These are phyloP conservation scores for Tetrao urogallus DNA, from an alignment of 2,113 vertebrate genomes.

Conservation along the genomic window DNA sequence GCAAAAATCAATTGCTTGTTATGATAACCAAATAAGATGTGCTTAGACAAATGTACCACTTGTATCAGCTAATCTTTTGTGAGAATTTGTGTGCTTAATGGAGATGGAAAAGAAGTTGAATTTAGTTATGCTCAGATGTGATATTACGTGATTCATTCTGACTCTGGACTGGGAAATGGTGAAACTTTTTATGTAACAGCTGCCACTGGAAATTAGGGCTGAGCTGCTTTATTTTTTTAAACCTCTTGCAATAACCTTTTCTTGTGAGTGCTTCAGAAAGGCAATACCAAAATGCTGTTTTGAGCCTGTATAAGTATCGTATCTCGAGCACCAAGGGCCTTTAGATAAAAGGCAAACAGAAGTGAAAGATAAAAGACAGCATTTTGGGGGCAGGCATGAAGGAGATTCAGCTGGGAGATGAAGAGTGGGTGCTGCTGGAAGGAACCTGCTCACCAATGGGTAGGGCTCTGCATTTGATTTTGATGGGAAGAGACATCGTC, in stretches of 20 bases:
- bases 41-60: not conserved
- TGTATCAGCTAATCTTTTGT: not conserved
- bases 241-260: not conserved
- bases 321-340: not conserved
- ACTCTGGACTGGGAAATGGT: slow-evolving; percentile 15
- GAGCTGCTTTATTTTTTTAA: slow-evolving; percentile 37
- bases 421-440: not conserved
- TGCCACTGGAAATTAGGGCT: slow-evolving; percentile 47
- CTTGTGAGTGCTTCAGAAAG: not conserved
- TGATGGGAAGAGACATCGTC: not conserved
- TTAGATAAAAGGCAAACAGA: not conserved
- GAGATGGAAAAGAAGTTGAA: not conserved
- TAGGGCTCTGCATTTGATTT: not conserved
- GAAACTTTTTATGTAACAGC: slow-evolving; percentile 50
- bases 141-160: slow-evolving; percentile 26
- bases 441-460: not conserved
- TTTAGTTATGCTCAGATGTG: not conserved
- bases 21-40: not conserved
- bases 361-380: not conserved
- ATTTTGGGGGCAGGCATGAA: not conserved
- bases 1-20: not conserved
- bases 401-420: not conserved
- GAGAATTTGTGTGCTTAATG: not conserved
- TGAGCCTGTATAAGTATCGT: not conserved
- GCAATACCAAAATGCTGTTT: not conserved